Base-by-base conservation (phyloP, 2,113 vertebrate genomes). In the Indri indri region DNA sequence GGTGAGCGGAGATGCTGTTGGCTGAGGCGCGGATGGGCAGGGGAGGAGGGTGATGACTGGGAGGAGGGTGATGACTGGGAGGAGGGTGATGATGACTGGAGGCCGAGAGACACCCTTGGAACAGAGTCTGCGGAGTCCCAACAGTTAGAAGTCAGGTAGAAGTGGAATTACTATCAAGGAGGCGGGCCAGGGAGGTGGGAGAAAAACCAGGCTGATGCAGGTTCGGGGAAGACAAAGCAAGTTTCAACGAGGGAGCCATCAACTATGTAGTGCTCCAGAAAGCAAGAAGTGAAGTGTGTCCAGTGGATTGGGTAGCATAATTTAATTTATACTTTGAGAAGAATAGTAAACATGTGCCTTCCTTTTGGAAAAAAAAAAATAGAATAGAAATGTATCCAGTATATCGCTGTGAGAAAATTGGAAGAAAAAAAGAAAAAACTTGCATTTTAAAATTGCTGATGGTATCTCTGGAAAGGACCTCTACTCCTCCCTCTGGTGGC, bases 271-370 rank as follows among this genome's bases (percentile, higher is more conserved):
- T 57, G 84, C 12, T 37, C 22, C 34, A 10, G 20, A 45, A 32
- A 90, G 17, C 86, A 80, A 79, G 52, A 50, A 34, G 54, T 34
- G 37, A 91, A 84, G 23, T 1, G 2, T 65, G 37, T 68, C 37
- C 8, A 13, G 22, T 70, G 45, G 92, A 65, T 88, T 70, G 27
- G 7, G 22, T 61, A 40, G 71, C 10, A 16, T 12, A n/a, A 54
- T 73, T 91, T 92, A 82, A 86, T 76, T 70, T 81, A 40, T 23
- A 92, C 25, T 65, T 74, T 96, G 68, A 88, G 50, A 93, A 74
- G 40, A 61, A n/a, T 81, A 20, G 23, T 73, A 54, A 90, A 94
- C 77, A 32, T 42, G 1, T 73, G 50, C 32, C 76, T 93, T 68
- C 7, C 5, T 37, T 86, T 59, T 82, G 50, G 27, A 61, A 37